Evolutionary conservation across 1,140 invertebrate genomes (phyloP), one percentile per base, ranked within the genome.

Genomic region (Ceratina australensis): DNA sequence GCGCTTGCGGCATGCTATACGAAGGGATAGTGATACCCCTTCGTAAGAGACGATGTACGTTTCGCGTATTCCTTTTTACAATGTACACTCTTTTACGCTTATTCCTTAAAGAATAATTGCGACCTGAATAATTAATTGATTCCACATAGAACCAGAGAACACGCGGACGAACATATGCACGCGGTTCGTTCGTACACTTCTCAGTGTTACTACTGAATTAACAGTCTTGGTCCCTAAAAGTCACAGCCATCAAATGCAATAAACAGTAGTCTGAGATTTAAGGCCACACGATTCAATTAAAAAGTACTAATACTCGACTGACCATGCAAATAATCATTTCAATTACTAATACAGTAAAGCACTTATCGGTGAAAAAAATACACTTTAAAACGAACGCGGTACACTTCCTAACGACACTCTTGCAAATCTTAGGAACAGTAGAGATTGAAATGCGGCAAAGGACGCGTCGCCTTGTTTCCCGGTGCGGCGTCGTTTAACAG

Each of bases 231-330:
- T 92, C 91, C 91, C 91, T 91, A 92, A 87, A 81, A 89, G 88
- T 92, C 92, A 92, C 92, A 92, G 92, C 91, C 92, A 89, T 90
- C 90, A 92, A 92, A 92, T 92, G 90, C 91, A 92, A 90, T 85
- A 82, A 91, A 91, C 87, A 84, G 80, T 83, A 90, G 84, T 91
- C 89, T 88, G 85, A 88, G 81, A 89, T 91, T 76, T 89, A 92
- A 92, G 90, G 91, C 89, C 91, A 91, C 90, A 88, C 85, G 85
- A 86, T 84, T 83, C 65, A 75, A 72, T 18, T 71, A 57, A 68
- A 72, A 72, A 76, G 49, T 63, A 79, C 26, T 26, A 54, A 54
- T 54, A 42, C 33, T 42, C 24, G 42, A 63, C 60, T 57, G 22
- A 67, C 24, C 16, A 66, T 26, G 33, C 33, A 57, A 33, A 42